phyloP scores from a whole-genome alignment of 2,113 vertebrate species.

The Ctenomys sociabilis region DNA sequence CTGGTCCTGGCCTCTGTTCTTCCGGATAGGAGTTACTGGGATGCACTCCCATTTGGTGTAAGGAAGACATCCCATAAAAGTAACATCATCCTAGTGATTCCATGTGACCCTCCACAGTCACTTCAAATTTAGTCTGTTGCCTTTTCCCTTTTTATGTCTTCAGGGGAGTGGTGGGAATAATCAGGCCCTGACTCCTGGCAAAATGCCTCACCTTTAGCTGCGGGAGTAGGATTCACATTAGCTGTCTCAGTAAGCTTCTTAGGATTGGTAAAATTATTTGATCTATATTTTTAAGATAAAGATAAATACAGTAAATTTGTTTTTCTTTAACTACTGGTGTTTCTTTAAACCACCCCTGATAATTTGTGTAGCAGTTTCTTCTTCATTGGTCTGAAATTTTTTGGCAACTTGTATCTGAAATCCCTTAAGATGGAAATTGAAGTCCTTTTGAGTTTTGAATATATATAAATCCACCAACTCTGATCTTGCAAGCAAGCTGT shows the following conservation, averaged over 20 bases:
- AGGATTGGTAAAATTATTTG: not conserved
- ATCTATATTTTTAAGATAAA: not conserved
- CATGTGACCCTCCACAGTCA: not conserved
- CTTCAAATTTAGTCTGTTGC: not conserved
- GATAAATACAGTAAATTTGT: not conserved
- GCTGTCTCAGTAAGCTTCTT: not conserved
- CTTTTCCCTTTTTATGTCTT: not conserved
- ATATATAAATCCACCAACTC: not conserved
- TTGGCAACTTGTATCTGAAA: not conserved
- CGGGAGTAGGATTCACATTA: not conserved
- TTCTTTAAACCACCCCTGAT: not conserved
- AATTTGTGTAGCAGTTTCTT: not conserved
- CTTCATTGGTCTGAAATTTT: not conserved
- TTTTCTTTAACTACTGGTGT: not conserved
- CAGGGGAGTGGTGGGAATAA: not conserved
- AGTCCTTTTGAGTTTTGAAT: not conserved
- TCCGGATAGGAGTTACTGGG: not conserved
- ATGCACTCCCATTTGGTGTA: not conserved
- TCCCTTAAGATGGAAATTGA: not conserved
- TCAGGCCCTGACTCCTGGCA: not conserved
- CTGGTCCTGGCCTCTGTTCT: fast-evolving
- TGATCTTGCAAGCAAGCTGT: not conserved
- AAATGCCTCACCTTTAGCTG: not conserved
- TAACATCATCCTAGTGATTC: not conserved
- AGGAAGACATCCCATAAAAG: not conserved